Percentiles rank a stretch among this genome's conserved stretches.
Evolutionary conservation across 2,797 vertebrate genomes (phyloP).

Genomic region (Meriones psammophilus): DNA sequence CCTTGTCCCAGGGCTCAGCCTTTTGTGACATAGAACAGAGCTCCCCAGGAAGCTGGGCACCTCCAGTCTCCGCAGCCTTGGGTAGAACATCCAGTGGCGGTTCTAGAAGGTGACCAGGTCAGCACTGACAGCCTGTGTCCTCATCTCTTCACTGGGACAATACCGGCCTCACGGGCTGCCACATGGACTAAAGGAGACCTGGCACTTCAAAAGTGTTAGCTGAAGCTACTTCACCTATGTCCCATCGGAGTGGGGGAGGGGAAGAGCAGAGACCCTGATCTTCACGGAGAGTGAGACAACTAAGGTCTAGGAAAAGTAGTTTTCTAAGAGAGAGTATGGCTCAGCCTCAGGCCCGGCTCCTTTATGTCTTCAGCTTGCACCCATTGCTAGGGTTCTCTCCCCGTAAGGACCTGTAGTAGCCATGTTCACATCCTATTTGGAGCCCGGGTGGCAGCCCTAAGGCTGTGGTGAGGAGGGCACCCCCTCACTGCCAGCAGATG

Average conservation of each 20-base stretch:
- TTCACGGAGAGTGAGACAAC: neutral
- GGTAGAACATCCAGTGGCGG: neutral
- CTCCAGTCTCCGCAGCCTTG: neutral
- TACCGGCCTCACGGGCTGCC: neutral
- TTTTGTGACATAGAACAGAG: neutral
- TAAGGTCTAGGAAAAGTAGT: neutral
- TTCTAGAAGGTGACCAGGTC: neutral
- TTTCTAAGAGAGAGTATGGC: neutral
- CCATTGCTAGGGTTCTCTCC: no score
- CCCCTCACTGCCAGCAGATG: neutral
- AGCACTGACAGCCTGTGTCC: neutral
- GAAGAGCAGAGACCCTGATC: neutral
- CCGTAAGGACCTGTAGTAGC: neutral
- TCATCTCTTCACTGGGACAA: neutral
- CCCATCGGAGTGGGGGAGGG: neutral
- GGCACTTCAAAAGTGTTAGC: rapidly evolving
- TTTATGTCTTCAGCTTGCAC: neutral
- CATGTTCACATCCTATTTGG: rapidly evolving
- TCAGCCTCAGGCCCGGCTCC: neutral
- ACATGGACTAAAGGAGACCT: neutral
- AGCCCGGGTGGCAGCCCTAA: neutral
- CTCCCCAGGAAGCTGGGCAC: neutral
- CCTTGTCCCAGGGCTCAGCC: neutral
- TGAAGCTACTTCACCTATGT: neutral
- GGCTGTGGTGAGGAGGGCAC: neutral